Evolutionary conservation across 2,797 vertebrate genomes (phyloP).

Genomic region (Dromococcyx pavoninus): DNA sequence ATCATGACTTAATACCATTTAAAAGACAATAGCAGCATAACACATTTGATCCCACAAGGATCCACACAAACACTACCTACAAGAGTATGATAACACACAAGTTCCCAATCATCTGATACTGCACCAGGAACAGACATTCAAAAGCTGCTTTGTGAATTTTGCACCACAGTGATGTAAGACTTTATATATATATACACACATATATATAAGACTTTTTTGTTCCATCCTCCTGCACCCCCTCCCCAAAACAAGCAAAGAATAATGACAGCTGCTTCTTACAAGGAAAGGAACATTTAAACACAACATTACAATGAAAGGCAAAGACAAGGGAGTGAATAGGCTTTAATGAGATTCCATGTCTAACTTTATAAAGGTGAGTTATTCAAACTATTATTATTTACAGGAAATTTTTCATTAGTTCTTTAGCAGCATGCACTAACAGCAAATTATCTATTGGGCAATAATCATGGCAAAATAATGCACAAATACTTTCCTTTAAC

Average conservation of each 20-base stretch:
- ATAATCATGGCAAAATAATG: neutral
- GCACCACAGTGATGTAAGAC: rapidly evolving
- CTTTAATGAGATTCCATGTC: neutral
- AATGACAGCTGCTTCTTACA: neutral
- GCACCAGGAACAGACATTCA: neutral
- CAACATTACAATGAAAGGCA: neutral
- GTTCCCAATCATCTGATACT: neutral
- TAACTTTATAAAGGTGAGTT: neutral
- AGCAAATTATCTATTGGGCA: neutral
- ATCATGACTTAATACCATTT: neutral
- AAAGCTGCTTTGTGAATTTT: neutral
- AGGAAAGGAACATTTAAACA: neutral
- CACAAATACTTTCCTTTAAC: neutral
- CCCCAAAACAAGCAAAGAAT: neutral
- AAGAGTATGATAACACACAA: neutral
- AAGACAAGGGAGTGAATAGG: neutral
- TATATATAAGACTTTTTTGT: too few relatives aligned
- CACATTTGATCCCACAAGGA: neutral
- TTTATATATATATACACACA: too few relatives aligned
- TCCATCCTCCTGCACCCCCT: rapidly evolving
- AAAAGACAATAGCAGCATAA: neutral
- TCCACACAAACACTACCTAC: neutral
- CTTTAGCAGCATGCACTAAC: neutral
- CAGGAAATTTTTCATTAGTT: neutral
- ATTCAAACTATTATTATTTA: neutral